Evolutionary conservation across 2,888 invertebrate species (phyloP).

Genomic region (Pollenia labialis): DNA sequence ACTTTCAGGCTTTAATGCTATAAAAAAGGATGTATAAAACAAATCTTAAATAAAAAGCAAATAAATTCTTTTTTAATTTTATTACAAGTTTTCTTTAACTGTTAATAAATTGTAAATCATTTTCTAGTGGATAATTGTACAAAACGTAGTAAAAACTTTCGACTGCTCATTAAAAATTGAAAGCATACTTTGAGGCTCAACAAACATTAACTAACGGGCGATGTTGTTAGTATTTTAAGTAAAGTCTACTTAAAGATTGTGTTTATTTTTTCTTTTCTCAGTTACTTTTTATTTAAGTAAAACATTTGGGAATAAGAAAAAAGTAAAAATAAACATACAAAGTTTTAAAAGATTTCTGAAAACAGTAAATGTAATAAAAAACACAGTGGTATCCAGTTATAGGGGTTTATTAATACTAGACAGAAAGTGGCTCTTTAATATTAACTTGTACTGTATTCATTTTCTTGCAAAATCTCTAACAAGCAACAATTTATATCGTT

Average conservation of each 20-base stretch:
- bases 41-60: background rate
- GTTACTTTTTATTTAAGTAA: conserved; percentile 40
- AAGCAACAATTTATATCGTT: conserved; percentile 38
- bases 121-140: background rate
- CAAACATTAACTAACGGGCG: conserved; percentile 33
- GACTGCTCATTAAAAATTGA: conserved; percentile 55
- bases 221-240: background rate
- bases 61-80: background rate
- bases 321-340: background rate
- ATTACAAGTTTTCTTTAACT: conserved; percentile 13
- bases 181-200: conserved; percentile 60
- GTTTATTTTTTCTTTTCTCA: background rate
- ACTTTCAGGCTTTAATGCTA: too few species aligned
- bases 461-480: background rate
- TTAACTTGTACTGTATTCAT: background rate
- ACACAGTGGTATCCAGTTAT: too few species aligned
- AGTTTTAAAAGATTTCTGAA: background rate
- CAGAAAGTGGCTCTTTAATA: background rate
- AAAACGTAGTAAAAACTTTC: conserved; percentile 10
- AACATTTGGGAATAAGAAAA: conserved; percentile 2
- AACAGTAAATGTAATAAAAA: background rate
- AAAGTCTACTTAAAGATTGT: conserved; percentile 48
- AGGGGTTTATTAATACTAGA: too few species aligned
- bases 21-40: background rate
- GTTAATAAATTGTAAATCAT: conserved; percentile 47